Base-by-base conservation (phyloP, 2,888 invertebrate species). In the Brachyopa scutellaris region DNA sequence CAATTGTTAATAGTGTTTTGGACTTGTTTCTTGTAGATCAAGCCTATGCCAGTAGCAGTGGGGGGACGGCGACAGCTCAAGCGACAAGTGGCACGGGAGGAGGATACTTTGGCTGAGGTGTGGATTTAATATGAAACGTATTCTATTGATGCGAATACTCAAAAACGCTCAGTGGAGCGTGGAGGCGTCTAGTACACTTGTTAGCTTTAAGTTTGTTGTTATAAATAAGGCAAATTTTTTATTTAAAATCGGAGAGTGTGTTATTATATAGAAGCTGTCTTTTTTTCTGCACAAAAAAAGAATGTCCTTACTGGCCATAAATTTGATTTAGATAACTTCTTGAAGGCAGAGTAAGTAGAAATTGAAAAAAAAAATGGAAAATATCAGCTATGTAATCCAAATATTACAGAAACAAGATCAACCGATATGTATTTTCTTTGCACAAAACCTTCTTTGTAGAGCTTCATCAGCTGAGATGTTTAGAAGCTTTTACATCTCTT, bases 21-120 rank as follows among this genome's bases (percentile, higher is more conserved):
- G 82, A 45, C 45, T 45, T 82, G 82, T 77, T 85, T 84, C 77
- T 77, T 85, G 5, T 84, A 86, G 86, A 70, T 72, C 79, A 79
- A 3, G 84, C 85, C 0, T 86, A 49, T 73, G 77, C 84, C 1
- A 84, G 85, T 17, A 78, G 72, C 29, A 84, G 83, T 38, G 85
- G 85, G 5, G 84, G 84, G 2, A 61, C 64, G 38, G 85, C 85
- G 21, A 70, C 78, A 26, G 85, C 84, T 6, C 78, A 77, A 59
- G 85, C 84, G 26, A 77, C 83, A 11, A 74, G 77, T 76, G 85
- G 85, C 3, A n/a, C n/a, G 3, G 70, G 59, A 7, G 84, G 77
- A 1, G 77, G 82, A 15, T 82, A 47, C 21, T 82, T 82, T 23
- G 82, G 82, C 31, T 66, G 57, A 61, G 21, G 21, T 36, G 8